Conservation (phyloP, 53 echinoderm and acorn worm species). For the Hippasteria phrygiana region DNA sequence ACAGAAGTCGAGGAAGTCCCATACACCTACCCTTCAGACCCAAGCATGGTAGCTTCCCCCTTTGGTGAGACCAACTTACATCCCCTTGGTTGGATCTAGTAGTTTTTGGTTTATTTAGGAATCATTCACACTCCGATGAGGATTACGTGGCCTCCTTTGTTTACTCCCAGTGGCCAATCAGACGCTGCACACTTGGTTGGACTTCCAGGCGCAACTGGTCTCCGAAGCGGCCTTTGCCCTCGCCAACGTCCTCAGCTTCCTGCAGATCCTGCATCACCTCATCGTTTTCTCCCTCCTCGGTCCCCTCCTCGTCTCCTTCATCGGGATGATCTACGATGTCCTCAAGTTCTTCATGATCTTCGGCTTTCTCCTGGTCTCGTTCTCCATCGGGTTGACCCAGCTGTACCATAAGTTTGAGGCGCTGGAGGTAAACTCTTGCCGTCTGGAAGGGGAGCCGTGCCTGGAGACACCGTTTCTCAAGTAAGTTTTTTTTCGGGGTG, state of each 20-base stretch:
- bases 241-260: constrained; percentile 77
- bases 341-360: constrained; percentile 72
- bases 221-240: constrained; percentile 59
- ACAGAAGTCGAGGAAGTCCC: no score
- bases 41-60: no score
- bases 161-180: not conserved
- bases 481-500: constrained; percentile 2
- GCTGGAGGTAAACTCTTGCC: constrained; percentile 25
- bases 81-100: no score
- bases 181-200: constrained; percentile 29
- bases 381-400: constrained; percentile 78
- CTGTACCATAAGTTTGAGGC: constrained; percentile 67
- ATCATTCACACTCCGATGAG: no score
- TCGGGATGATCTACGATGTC: constrained; percentile 57
- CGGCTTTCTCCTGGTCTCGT: constrained; percentile 71
- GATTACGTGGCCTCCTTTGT: no score
- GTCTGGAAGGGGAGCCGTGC: not conserved
- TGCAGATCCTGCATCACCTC: constrained; percentile 72
- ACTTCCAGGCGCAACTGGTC: constrained; percentile 37
- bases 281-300: constrained; percentile 71
- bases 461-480: constrained; percentile 48
- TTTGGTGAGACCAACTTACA: no score
- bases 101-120: no score
- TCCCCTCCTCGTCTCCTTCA: constrained; percentile 79
- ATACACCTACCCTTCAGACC: no score